Evolutionary conservation across 2,797 vertebrate genomes (phyloP).

Genomic region (Vireo griseus): DNA sequence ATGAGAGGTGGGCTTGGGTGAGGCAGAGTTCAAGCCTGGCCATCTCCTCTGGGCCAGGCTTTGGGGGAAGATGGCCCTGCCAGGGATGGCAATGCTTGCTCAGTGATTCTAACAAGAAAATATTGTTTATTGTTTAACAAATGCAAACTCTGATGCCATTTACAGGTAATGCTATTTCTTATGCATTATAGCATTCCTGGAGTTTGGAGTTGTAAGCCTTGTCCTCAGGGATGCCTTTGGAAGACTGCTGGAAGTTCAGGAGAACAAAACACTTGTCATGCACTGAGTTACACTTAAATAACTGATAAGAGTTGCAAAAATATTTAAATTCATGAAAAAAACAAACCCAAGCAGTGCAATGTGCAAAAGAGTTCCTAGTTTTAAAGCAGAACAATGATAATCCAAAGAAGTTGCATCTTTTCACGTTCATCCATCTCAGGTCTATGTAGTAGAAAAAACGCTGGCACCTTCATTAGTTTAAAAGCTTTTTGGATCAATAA

Average conservation of each 20-base stretch:
- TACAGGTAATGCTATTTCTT: not conserved
- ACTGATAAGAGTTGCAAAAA: not conserved
- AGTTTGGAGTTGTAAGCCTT: not conserved
- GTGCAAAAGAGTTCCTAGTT: not conserved
- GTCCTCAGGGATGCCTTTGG: not conserved
- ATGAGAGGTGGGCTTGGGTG: not conserved
- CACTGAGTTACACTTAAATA: not conserved
- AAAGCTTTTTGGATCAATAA: not conserved
- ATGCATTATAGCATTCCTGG: not conserved
- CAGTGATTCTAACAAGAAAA: not conserved
- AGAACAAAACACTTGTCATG: fast-evolving
- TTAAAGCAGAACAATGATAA: not conserved
- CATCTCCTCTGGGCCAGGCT: not conserved
- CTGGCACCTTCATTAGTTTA: not conserved
- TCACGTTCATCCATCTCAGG: not conserved
- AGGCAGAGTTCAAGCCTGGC: not conserved
- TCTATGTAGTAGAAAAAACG: not conserved
- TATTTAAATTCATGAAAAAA: not conserved
- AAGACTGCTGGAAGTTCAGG: not conserved
- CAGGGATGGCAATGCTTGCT: not conserved
- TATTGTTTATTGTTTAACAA: not conserved
- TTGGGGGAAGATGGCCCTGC: not conserved
- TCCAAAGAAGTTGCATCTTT: not conserved
- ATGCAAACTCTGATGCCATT: not conserved
- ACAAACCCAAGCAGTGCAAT: not conserved